Base-by-base conservation (phyloP, 2,888 invertebrate genomes). In the Acanthococcus lagerstroemiae region DNA sequence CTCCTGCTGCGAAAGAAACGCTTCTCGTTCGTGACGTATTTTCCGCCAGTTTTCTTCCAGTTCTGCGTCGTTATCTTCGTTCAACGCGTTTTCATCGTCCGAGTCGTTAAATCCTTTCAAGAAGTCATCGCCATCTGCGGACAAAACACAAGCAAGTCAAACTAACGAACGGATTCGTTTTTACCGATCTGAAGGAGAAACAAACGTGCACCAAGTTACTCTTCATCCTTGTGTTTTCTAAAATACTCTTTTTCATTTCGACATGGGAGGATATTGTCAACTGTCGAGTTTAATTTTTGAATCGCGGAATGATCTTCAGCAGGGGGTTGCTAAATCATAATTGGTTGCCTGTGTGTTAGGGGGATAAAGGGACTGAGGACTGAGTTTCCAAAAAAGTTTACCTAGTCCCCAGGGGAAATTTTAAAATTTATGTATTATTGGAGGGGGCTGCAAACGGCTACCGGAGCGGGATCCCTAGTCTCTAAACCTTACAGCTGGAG, bases 1-100 rank as follows among this genome's bases (percentile, higher is more conserved):
- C 55, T 66, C 66, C 46, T 56, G 55, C 17, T 66, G 56, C n/a
- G 57, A 66, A 22, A 93, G 76, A 76, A 89, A 86, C 73, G 86
- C 83, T 76, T 92, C 90, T 26, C 91, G 80, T 74, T 93, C 89
- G 70, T 85, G 83, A 69, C 91, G 81, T 74, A 85, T 83, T 73
- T 85, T 86, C 58, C 90, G 81, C 88, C 90, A 90, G 70, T 84
- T 80, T 70, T 84, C 83, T 72, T 65, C 45, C 5, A 22, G 91
- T 57, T 82, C 82, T 71, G 86, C 85, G 55, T 82, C 82, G 66
- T 87, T 88, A 57, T 88, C 87, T 70, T 85, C 83, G 71, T 83
- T 82, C 71, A 80, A 78, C 57, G 77, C 77, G 69, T 76, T 77
- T n/a, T 78, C 78, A 50, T 77, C 77, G 37, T 74, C 75, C 26